Evolutionary conservation across 2,888 invertebrate genomes (phyloP).

Genomic region (Cephus runcator): DNA sequence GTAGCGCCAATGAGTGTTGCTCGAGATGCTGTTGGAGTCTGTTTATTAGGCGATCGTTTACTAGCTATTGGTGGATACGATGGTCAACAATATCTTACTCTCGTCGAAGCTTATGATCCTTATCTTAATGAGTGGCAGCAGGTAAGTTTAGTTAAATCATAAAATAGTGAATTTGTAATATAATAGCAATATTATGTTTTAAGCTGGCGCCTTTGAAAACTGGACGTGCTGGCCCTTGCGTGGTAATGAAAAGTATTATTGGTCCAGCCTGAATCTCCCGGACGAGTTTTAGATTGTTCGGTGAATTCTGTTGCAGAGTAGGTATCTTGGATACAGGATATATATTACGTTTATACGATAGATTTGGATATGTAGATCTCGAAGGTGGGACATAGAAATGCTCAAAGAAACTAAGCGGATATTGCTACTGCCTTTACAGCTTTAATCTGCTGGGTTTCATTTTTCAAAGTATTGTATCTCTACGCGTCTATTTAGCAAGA

Average conservation of each 20-base stretch:
- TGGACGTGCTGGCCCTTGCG: constrained; percentile 90
- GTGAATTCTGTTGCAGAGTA: neutral
- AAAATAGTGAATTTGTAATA: constrained; percentile 1
- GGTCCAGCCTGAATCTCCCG: neutral
- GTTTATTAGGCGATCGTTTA: constrained; percentile 83
- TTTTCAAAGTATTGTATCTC: neutral
- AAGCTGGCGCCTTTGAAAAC: constrained; percentile 81
- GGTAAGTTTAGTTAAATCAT: constrained; percentile 54
- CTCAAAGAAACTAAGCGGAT: neutral
- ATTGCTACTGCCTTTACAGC: neutral
- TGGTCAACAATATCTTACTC: constrained; percentile 86
- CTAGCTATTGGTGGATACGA: constrained; percentile 92
- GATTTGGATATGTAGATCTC: neutral
- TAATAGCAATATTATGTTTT: constrained; percentile 7
- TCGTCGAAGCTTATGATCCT: constrained; percentile 91
- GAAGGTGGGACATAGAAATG: neutral
- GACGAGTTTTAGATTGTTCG: too few relatives aligned
- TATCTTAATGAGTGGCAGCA: constrained; percentile 80
- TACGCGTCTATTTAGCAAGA: neutral
- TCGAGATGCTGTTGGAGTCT: constrained; percentile 89
- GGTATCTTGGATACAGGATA: neutral
- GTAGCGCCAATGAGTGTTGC: constrained; percentile 86
- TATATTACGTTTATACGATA: neutral
- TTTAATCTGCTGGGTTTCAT: neutral
- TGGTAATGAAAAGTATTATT: constrained; percentile 68